Percentiles rank a stretch among this genome's conserved stretches.
phyloP scores from a whole-genome alignment of 1,140 invertebrate genomes.

The Lethrus apterus region DNA sequence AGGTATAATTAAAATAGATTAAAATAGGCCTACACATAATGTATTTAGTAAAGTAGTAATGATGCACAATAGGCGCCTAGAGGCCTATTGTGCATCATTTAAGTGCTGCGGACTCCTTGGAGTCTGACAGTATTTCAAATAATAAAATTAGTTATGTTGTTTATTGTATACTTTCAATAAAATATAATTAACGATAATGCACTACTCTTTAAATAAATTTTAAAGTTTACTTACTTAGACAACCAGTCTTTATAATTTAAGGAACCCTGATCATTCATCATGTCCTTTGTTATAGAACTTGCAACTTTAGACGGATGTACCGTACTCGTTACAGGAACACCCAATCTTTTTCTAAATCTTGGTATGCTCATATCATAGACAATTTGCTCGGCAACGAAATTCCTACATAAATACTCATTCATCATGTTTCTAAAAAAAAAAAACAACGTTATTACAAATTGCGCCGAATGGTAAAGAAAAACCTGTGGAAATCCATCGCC shows the following conservation, averaged over 20 bases:
- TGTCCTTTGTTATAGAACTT: slow-evolving; percentile 45
- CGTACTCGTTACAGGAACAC: slow-evolving; percentile 32
- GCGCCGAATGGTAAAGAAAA: slow-evolving; percentile 4
- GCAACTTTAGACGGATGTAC: slow-evolving; percentile 22
- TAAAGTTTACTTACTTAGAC: slow-evolving; percentile 47
- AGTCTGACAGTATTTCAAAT: slow-evolving; percentile 1
- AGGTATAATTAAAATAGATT: too few species aligned
- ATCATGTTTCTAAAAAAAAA: slow-evolving; percentile 52
- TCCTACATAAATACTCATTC: slow-evolving; percentile 65
- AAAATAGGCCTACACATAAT: too few species aligned
- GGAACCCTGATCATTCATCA: slow-evolving; percentile 58
- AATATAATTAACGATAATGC: neutral
- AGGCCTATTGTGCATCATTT: neutral
- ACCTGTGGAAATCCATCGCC: slow-evolving; percentile 58
- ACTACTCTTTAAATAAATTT: slow-evolving; percentile 5
- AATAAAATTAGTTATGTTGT: neutral
- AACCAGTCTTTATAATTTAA: slow-evolving; percentile 61
- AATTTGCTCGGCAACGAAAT: slow-evolving; percentile 62
- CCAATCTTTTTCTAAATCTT: slow-evolving; percentile 43
- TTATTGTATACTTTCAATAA: neutral
- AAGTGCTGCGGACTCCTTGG: neutral
- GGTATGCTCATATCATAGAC: slow-evolving; percentile 49
- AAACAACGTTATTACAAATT: slow-evolving; percentile 12
- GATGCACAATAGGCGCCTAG: neutral
- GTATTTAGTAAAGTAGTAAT: neutral